Base-by-base conservation (phyloP, 2,888 invertebrate species). In the Cloeon dipterum region DNA sequence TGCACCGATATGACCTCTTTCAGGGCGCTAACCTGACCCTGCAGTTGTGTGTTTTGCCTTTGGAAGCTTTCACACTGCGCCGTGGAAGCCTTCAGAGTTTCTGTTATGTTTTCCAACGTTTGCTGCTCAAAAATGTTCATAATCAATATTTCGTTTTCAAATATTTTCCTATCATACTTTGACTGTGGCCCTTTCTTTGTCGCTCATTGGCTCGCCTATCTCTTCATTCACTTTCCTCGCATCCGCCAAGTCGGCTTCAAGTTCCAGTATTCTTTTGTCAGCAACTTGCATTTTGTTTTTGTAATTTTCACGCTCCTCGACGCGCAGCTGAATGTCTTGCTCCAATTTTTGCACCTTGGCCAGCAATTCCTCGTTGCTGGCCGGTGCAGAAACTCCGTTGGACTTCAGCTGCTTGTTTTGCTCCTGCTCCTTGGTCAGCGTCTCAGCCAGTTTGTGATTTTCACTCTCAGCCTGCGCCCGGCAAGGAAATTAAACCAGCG, bases 1-100 rank as follows among this genome's bases (percentile, higher is more conserved):
- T 82, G 81, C 40, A 83, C 78, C 8, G 63, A 56, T n/a, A 79
- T 69, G 32, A 83, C 81, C 49, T 83, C 81, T 51, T 79, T 81
- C 21, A 82, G 58, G 2, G 81, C 77, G 29, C 66, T 62, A 5
- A 79, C 74, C 54, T 83, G 78, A 14, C 29, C 29, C 5, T 29
- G 29, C 5, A 29, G 29, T 16, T 29, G 29, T n/a, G 29, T 29
- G 29, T 29, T 29, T 14, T 29, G 29, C n/a, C 29, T n/a, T 29
- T 29, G 13, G n/a, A 29, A 29, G 5, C 29, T 7, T 16, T 29
- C 29, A 29, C 13, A 14, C n/a, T 29, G 29, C 5, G 14, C 16
- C 7, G 29, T 29, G n/a, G 29, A 29, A 29, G n/a, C n/a, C 29
- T 29, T 29, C 29, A 29, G 29, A n/a, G 29, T 29, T 7, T n/a